Evolutionary conservation across 2,113 vertebrate species (phyloP), one percentile per base, ranked within the genome.

Genomic region (Geothlypis trichas): DNA sequence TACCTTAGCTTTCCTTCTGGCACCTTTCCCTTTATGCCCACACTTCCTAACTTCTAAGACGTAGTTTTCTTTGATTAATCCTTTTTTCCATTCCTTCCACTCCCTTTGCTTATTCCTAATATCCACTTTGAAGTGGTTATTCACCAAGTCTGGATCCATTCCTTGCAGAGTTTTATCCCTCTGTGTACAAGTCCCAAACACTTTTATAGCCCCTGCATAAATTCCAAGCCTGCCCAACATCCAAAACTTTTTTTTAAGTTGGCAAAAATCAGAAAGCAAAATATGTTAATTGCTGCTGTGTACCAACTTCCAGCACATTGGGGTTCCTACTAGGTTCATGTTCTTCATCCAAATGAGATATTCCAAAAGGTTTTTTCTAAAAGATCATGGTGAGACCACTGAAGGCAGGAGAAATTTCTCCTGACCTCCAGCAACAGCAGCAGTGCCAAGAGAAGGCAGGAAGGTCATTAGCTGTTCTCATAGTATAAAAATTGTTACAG

Each of bases 101-200:
- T 84, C 87, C 69, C 69, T 82, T 82, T 93, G 62, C 84, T 87
- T 95, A 68, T 89, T 93, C 84, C 81, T 66, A 73, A 87, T 61
- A 89, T 10, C 37, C 49, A 35, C 87, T 96, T 95, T 95, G 93
- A 97, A 91, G 84, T 91, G 81, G 84, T 82, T 95, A 58, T 89
- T 93, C 81, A 68, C 54, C 4, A 6, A 54, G 44, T 62, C 90
- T 94, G 88, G 94, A 88, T 20, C 31, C 51, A 17, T 90, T 93
- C 82, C 79, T 83, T 83, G 44, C 30, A 47, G 57, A 57, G 21
- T 61, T 93, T 89, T 85, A 94, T 37, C 66, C 87, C 62, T 90
- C 82, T 58, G 31, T 73, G 46, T 76, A 54, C 61, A 68, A 89
- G 31, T n/a, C 86, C 68, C 67, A 91, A 63, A 81, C 33, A 57